These are phyloP conservation scores for Carassius gibelio DNA, from an alignment of 2,113 vertebrate genomes.

Conservation along the genomic window DNA sequence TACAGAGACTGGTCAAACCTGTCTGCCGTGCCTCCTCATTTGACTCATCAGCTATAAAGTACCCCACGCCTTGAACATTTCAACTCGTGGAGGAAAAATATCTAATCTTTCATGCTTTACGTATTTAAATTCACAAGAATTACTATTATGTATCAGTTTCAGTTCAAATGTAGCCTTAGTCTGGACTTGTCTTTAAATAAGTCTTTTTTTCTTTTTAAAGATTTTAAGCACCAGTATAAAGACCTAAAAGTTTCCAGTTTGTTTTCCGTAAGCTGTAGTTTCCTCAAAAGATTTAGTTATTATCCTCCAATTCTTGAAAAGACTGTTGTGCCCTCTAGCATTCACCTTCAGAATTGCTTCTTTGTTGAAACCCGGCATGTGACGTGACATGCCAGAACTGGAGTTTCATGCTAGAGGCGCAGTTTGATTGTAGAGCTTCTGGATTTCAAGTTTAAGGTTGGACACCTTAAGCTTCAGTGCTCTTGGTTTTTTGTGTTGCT, in stretches of 20 bases:
- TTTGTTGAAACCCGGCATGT: constrained; percentile 55
- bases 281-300: constrained; percentile 12
- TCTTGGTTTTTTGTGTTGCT: not conserved
- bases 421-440: constrained; percentile 51
- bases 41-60: constrained; percentile 15
- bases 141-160: not conserved
- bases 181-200: not conserved
- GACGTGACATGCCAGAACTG: constrained; percentile 57
- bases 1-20: constrained; percentile 24
- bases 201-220: not conserved
- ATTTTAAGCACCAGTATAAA: not conserved
- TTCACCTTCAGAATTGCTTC: constrained; percentile 60
- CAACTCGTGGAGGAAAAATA: not conserved
- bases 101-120: not conserved
- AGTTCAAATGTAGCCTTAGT: not conserved
- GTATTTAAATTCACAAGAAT: not conserved
- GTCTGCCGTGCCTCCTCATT: not conserved
- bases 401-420: constrained; percentile 21
- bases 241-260: not conserved
- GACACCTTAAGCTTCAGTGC: constrained; percentile 26
- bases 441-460: constrained; percentile 44
- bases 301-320: constrained; percentile 56
- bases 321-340: constrained; percentile 54
- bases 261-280: constrained; percentile 50
- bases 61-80: constrained; percentile 15